These are phyloP conservation scores for Drosophila siamana DNA, from an alignment of 2,888 invertebrate genomes.

Conservation along the genomic window DNA sequence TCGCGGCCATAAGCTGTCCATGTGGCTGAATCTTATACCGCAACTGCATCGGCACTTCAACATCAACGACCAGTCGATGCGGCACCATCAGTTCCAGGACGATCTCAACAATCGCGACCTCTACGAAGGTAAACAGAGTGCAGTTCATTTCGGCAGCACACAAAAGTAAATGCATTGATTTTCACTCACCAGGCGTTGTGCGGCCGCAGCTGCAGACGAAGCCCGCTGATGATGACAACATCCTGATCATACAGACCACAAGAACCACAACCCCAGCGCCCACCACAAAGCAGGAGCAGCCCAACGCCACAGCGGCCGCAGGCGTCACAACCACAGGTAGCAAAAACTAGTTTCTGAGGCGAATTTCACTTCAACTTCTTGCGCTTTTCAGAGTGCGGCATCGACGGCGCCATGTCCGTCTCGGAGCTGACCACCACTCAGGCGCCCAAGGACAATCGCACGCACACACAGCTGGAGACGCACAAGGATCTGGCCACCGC, in stretches of 20 bases:
- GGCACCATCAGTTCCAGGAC: slow-evolving; percentile 94
- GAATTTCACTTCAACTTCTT: not conserved
- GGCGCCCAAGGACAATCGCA: slow-evolving; percentile 85
- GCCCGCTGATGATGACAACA: slow-evolving; percentile 77
- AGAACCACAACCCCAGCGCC: slow-evolving; percentile 69
- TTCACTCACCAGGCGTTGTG: slow-evolving; percentile 88
- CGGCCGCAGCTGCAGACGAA: slow-evolving; percentile 88
- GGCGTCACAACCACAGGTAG: slow-evolving; percentile 83
- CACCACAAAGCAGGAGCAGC: slow-evolving; percentile 82
- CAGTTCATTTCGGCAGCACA: not conserved
- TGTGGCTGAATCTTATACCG: slow-evolving; percentile 96
- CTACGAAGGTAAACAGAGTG: slow-evolving; percentile 89
- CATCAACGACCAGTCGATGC: slow-evolving; percentile 92
- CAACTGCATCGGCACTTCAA: slow-evolving; percentile 94
- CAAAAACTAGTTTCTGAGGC: not conserved
- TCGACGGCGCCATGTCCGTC: slow-evolving; percentile 81
- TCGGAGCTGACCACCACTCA: slow-evolving; percentile 80
- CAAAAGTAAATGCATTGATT: not conserved
- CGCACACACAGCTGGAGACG: slow-evolving; percentile 59
- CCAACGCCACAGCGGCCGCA: slow-evolving; percentile 43
- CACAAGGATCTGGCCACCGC: slow-evolving; percentile 83
- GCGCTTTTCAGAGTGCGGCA: slow-evolving; percentile 68
- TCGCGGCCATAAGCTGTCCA: slow-evolving; percentile 96
- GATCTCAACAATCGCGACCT: slow-evolving; percentile 87
- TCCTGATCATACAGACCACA: slow-evolving; percentile 81